Base-by-base conservation (phyloP, 1,140 invertebrate genomes). In the Cydia splendana region DNA sequence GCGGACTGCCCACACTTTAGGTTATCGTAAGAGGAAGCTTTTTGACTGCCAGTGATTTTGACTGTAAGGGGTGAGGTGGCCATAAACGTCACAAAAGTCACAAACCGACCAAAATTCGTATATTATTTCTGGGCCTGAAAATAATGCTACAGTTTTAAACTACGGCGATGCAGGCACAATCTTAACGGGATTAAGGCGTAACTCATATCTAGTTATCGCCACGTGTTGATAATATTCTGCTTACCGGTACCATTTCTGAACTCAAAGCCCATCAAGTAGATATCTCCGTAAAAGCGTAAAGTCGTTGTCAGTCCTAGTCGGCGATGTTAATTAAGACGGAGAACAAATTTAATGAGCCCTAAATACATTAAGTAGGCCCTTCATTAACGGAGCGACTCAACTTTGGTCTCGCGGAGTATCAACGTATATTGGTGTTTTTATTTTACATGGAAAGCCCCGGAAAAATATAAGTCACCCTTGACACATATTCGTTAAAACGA, bases 281-380 rank as follows among this genome's bases (percentile, higher is more conserved):
- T 4, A 30, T 24, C 20, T 48, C 73, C 48, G 34, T 75, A 75
- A 53, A 75, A 75, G 45, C 53, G 48, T 75, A 75, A 75, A 75
- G 53, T 75, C 53, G 45, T 75, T 75, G 53, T 30, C 67, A 71
- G 53, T 53, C 38, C 67, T 71, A 45, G 67, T 71, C 67, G 38
- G 67, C 67, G 30, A 75, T 65, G 75, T 75, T 75, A 75, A 75
- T 75, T 75, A 75, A 65, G 57, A 75, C 57, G 62, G n/a, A 38
- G 75, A 53, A 76, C 45, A 76, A 67, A 71, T 76, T 76, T 76
- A 76, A 76, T 76, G 75, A 76, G 65, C 12, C 75, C 75, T 69
- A 76, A 76, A 76, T 76, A 76, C 75, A 76, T 76, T 67, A 76
- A 76, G 65, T 67, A 38, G 65, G 57, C 62, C 48, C 75, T 67